Percentiles rank a stretch among this genome's conserved stretches.
Conservation (phyloP, 2,888 invertebrate genomes). For the Taphrorychus bicolor region DNA sequence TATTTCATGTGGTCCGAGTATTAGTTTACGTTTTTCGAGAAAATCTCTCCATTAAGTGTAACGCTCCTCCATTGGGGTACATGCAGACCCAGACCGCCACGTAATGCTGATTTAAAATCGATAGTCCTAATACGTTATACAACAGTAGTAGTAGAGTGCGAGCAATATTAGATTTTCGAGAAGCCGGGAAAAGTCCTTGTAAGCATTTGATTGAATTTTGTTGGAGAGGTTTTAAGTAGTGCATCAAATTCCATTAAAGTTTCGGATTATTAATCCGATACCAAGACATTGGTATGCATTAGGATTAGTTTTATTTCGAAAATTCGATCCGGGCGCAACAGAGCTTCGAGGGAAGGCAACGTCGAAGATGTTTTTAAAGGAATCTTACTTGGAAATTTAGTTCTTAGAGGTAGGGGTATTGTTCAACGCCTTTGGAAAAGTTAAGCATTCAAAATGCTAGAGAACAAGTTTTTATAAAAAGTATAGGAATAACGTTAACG, state of each 20-base stretch:
- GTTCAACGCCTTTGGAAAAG: too few relatives aligned
- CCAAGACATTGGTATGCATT: background rate
- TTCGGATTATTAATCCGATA: slow-evolving; percentile 4
- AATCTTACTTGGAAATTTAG: too few relatives aligned
- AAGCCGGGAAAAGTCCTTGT: slow-evolving; percentile 2
- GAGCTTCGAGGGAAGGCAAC: too few relatives aligned
- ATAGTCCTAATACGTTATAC: slow-evolving; percentile 15
- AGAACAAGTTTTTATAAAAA: too few relatives aligned
- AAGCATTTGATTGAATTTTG: slow-evolving; percentile 22
- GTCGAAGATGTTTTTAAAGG: too few relatives aligned
- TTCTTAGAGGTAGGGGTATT: too few relatives aligned
- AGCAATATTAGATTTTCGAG: slow-evolving; percentile 27
- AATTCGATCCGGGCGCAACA: too few relatives aligned
- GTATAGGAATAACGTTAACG: too few relatives aligned
- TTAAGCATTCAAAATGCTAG: too few relatives aligned
- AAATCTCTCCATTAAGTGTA: background rate
- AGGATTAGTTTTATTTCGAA: slow-evolving; percentile 1
- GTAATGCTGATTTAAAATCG: slow-evolving; percentile 17
- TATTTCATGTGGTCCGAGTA: too few relatives aligned
- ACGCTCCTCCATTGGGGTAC: background rate
- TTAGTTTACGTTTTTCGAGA: too few relatives aligned
- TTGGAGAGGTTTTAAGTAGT: slow-evolving; percentile 10
- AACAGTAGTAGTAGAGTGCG: slow-evolving; percentile 18
- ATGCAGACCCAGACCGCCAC: background rate
- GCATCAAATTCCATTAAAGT: slow-evolving; percentile 23